Percentiles rank a stretch among this genome's conserved stretches.
phyloP scores from a whole-genome alignment of 2,797 vertebrate species.

The Antennarius maculatus region DNA sequence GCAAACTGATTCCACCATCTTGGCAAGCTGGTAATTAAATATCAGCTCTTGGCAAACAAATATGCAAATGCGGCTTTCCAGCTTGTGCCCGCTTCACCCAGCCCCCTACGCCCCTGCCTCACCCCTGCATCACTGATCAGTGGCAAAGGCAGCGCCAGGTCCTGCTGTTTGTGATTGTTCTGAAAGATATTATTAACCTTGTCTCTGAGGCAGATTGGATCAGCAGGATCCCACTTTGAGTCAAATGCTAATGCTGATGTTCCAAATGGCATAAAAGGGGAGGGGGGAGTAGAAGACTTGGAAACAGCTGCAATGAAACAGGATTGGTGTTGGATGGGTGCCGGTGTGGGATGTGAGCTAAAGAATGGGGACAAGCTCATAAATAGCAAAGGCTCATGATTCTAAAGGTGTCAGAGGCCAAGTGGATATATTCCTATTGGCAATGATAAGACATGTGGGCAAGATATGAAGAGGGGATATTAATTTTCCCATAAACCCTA shows the following conservation, averaged over 20 bases:
- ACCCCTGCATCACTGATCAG: constrained; percentile 55
- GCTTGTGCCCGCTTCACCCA: constrained; percentile 1
- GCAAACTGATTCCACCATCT: constrained; percentile 58
- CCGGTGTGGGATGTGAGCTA: constrained; percentile 23
- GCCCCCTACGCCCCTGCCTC: background rate
- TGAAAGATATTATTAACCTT: constrained; percentile 72
- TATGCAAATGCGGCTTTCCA: constrained; percentile 54
- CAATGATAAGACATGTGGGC: constrained; percentile 64
- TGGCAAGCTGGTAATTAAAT: constrained; percentile 75
- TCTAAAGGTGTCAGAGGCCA: constrained; percentile 66
- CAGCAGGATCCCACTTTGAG: constrained; percentile 47
- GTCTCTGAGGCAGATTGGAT: constrained; percentile 57
- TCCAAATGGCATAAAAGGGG: constrained; percentile 6
- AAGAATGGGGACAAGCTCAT: constrained; percentile 50
- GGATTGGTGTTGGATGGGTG: constrained; percentile 29
- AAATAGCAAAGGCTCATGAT: constrained; percentile 67
- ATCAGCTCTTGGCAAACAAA: constrained; percentile 67
- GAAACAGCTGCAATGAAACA: constrained; percentile 35
- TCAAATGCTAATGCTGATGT: constrained; percentile 47
- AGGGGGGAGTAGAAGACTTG: background rate
- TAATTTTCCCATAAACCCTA: constrained; percentile 71
- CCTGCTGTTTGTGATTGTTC: constrained; percentile 47
- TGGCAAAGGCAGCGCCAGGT: constrained; percentile 44
- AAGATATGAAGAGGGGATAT: constrained; percentile 61
- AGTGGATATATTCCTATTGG: constrained; percentile 68